Evolutionary conservation across 1,140 invertebrate species (phyloP).

Genomic region (Procambarus virginalis): DNA sequence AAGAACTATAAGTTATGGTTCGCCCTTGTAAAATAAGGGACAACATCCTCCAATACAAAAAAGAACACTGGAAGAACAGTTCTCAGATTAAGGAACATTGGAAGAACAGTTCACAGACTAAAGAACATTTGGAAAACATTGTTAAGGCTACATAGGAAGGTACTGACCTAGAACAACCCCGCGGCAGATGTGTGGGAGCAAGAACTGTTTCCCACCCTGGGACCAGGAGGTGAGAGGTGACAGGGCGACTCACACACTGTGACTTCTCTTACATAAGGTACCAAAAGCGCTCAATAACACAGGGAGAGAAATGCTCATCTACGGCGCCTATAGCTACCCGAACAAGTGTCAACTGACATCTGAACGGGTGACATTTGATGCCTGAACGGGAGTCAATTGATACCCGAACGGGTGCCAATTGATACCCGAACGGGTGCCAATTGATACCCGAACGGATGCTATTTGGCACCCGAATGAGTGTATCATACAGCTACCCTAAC

Average conservation of each 20-base stretch:
- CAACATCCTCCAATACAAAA: too few species aligned
- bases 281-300: slow-evolving; percentile 55
- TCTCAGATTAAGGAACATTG: too few species aligned
- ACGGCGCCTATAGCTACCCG: slow-evolving; percentile 7
- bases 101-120: too few species aligned
- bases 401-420: not conserved
- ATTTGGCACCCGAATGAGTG: not conserved
- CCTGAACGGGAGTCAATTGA: not conserved
- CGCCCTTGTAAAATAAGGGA: too few species aligned
- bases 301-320: slow-evolving; percentile 29
- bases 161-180: too few species aligned
- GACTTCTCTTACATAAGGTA: slow-evolving; percentile 51
- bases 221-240: not conserved
- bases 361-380: not conserved
- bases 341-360: too few species aligned
- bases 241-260: slow-evolving; percentile 18
- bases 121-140: too few species aligned
- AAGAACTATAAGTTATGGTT: too few species aligned
- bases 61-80: too few species aligned
- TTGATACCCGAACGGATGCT: not conserved
- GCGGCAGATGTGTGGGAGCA: too few species aligned
- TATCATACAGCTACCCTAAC: not conserved
- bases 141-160: too few species aligned
- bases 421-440: not conserved
- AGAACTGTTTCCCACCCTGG: too few species aligned